Base-by-base conservation (phyloP, 2,113 vertebrate species). In the Pelodiscus sinensis region DNA sequence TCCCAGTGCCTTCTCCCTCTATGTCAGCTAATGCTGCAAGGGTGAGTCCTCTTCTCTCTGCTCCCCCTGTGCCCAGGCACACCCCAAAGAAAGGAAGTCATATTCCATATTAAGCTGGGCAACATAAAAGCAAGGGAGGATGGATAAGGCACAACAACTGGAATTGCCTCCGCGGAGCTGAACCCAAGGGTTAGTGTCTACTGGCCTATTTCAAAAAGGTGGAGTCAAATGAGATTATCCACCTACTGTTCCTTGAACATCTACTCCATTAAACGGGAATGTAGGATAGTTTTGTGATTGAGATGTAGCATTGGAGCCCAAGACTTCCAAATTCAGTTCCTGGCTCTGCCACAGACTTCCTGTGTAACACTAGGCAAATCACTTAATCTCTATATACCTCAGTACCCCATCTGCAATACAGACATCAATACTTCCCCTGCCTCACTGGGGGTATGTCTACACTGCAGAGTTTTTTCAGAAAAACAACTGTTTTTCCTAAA, bases 211-310 rank as follows among this genome's bases (percentile, higher is more conserved):
- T 50, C 77, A 90, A 1, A 62, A 50, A 79, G 50, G 13, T 91
- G 84, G 95, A 93, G 88, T 92, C 86, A 87, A 85, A 86, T 81
- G 95, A 77, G 79, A 55, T 96, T 86, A 94, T 88, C 92, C 83
- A 60, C 90, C 92, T 85, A 91, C 89, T 94, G 85, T 58, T 83
- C 73, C 79, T 51, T 1, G 0, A 94, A 78, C 60, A 89, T 18
- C 79, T 85, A 83, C 10, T 75, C 44, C 55, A 79, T 60, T 44
- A 7, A 50, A 51, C 12, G 5, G 9, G 13, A 58, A 65, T 44
- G 50, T 82, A 38, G 1, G 25, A 4, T 2, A 29, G 1, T 6
- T 22, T 77, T 44, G 35, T 25, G 73, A 50, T 27, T 77, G 14
- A 50, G 44, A 77, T 27, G 44, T 38, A 82, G 54, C 22, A 58